These are phyloP conservation scores for Falco concolor DNA, from an alignment of 2,797 vertebrate genomes.

Conservation along the genomic window DNA sequence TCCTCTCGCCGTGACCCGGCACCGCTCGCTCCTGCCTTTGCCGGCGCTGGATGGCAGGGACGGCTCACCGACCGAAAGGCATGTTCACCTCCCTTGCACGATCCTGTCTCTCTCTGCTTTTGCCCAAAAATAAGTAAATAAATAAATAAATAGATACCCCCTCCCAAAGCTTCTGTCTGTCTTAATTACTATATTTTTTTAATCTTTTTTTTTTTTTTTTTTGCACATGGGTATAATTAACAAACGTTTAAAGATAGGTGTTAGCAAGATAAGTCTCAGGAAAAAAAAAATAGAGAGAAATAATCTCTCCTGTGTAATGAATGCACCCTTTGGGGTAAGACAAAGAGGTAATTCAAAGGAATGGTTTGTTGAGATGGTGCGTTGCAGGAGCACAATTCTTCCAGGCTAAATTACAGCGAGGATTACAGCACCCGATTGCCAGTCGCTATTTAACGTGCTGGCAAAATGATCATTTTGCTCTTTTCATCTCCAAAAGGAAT, in stretches of 20 bases:
- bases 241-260: conserved; percentile 1
- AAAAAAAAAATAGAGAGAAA: conserved; percentile 9
- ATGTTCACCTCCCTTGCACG: neutral
- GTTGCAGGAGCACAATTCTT: conserved; percentile 25
- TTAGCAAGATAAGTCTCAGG: neutral
- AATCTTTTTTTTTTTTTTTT: neutral
- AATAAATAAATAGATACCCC: neutral
- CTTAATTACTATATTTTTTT: neutral
- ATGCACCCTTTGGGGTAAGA: conserved; percentile 44
- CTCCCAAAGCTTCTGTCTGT: neutral
- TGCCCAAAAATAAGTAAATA: neutral
- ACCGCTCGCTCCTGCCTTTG: neutral
- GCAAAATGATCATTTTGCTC: conserved; percentile 53
- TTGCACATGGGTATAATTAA: conserved; percentile 4
- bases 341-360: conserved; percentile 64
- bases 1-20: neutral
- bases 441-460: conserved; percentile 33
- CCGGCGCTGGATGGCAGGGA: neutral
- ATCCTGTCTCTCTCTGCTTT: neutral
- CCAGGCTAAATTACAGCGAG: conserved; percentile 8
- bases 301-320: neutral
- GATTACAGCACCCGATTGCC: conserved; percentile 23
- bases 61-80: neutral
- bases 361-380: conserved; percentile 27
- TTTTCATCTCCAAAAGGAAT: conserved; percentile 46